phyloP scores from a whole-genome alignment of 2,888 invertebrate genomes.

The Apamea monoglypha region DNA sequence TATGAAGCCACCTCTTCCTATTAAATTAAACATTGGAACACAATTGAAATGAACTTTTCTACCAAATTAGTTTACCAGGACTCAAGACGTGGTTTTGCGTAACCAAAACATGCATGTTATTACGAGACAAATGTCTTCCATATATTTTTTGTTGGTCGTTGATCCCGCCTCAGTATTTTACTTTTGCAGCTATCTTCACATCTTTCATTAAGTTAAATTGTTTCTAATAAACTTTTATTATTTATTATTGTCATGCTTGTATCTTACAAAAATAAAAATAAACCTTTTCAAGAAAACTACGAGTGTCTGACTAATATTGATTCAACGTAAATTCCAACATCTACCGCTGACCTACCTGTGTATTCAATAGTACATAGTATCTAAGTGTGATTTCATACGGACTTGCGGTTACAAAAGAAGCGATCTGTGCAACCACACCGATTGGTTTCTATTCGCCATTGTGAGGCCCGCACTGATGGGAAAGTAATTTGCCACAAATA shows the following conservation, averaged over 20 bases:
- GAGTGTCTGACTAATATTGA: conserved; percentile 28
- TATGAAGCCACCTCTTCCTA: neutral
- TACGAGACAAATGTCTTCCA: no score
- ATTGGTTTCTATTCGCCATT: conserved; percentile 78
- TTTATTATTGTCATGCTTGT: no score
- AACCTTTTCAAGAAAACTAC: neutral
- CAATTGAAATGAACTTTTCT: neutral
- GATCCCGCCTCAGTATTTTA: no score
- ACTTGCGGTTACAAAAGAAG: conserved; percentile 82
- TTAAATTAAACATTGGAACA: neutral
- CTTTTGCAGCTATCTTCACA: no score
- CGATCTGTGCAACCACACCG: conserved; percentile 79
- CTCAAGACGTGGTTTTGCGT: neutral
- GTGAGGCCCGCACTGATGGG: conserved; percentile 73
- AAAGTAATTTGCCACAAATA: conserved; percentile 79
- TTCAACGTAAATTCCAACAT: conserved; percentile 38
- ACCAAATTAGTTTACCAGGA: neutral
- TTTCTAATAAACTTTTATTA: no score
- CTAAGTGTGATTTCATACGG: conserved; percentile 77
- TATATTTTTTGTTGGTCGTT: no score
- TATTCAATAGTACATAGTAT: conserved; percentile 49
- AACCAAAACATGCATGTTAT: neutral
- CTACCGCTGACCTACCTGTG: conserved; percentile 56
- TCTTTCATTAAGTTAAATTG: no score
- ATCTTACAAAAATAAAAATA: neutral